These are phyloP conservation scores for Peromyscus nudipes DNA, from an alignment of 2,797 vertebrate genomes.

Conservation along the genomic window DNA sequence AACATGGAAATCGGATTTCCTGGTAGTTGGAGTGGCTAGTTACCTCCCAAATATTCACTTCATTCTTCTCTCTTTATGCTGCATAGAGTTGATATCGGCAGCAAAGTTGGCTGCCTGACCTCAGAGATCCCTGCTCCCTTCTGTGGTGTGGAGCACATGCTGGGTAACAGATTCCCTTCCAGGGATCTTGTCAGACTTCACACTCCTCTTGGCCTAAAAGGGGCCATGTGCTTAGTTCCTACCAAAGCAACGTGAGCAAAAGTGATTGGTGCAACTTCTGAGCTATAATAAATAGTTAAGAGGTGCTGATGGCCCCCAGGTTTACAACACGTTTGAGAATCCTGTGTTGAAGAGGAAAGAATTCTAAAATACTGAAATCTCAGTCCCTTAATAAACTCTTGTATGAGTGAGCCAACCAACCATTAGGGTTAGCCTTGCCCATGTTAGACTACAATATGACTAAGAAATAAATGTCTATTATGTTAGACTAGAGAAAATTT, in stretches of 20 bases:
- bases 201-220: background rate
- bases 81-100: conserved; percentile 53
- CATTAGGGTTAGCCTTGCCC: background rate
- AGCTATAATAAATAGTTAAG: background rate
- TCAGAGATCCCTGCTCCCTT: conserved; percentile 51
- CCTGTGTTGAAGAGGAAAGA: conserved; percentile 1
- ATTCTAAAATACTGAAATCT: conserved; percentile 32
- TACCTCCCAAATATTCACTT: conserved; percentile 25
- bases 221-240: background rate
- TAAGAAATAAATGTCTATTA: conserved; percentile 57
- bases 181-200: background rate
- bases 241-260: conserved; percentile 26
- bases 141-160: background rate
- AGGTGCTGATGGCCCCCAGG: background rate
- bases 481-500: conserved; percentile 23
- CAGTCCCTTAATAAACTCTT: conserved; percentile 4
- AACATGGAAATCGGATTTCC: conserved; percentile 63
- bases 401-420: background rate
- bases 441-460: background rate
- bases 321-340: background rate
- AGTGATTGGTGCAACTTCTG: background rate
- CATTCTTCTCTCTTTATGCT: conserved; percentile 54
- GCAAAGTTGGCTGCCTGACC: conserved; percentile 22
- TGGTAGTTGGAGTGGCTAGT: conserved; percentile 42
- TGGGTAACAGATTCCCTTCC: background rate